A percentile compares a stretch with the other conserved stretches of the same genome.
Conservation (phyloP, 2,888 invertebrate species). For the Cephus runcator region DNA sequence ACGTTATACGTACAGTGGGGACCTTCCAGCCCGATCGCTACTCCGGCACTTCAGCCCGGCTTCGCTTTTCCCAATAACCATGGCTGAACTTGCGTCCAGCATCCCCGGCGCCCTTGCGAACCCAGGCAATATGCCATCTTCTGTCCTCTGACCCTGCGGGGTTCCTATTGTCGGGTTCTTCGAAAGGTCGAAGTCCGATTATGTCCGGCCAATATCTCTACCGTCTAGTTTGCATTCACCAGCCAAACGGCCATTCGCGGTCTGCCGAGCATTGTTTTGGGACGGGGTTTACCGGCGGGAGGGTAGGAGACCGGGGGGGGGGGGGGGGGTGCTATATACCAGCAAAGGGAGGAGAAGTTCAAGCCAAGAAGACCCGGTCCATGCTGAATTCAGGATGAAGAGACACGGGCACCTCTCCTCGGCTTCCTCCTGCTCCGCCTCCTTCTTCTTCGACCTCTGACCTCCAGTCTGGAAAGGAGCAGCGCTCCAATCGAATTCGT, state of each 20-base stretch:
- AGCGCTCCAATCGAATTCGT: background rate
- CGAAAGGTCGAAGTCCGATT: constrained; percentile 49
- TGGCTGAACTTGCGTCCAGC: background rate
- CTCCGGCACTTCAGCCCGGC: background rate
- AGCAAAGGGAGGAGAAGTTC: background rate
- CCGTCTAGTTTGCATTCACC: constrained; percentile 49
- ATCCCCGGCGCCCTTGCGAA: background rate
- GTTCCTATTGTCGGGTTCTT: constrained; percentile 30
- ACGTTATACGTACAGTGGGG: background rate
- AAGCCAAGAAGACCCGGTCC: background rate
- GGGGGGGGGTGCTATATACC: background rate
- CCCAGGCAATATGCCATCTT: background rate
- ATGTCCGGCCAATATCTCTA: constrained; percentile 45
- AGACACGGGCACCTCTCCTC: background rate
- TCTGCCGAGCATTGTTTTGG: constrained; percentile 43
- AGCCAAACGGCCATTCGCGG: constrained; percentile 48
- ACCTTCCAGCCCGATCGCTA: background rate
- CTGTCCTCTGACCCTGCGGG: background rate
- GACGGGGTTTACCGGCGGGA: background rate
- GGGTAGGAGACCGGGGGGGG: background rate
- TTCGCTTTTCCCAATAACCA: background rate
- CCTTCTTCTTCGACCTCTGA: background rate
- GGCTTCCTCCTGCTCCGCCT: background rate
- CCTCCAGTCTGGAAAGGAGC: background rate
- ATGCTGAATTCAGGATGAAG: background rate